Percentiles rank a stretch among this genome's conserved stretches.
These are phyloP conservation scores for Branchellion lobata DNA, from an alignment of 2,888 invertebrate species.

Conservation along the genomic window DNA sequence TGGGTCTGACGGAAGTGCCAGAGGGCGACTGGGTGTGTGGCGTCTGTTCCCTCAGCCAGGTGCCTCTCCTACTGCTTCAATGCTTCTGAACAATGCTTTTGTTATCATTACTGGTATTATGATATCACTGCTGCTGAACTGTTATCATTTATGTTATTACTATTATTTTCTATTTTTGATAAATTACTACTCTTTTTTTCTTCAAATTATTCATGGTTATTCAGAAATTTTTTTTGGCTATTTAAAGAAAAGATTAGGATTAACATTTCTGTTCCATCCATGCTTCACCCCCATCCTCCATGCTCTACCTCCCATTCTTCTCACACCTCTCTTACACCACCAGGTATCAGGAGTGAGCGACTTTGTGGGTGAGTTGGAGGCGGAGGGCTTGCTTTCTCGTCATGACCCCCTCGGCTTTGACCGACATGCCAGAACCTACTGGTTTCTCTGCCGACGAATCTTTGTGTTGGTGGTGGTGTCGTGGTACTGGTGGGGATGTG, in stretches of 20 bases:
- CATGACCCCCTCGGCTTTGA: conserved; percentile 93
- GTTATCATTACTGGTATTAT: background rate
- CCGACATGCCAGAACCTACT: conserved; percentile 92
- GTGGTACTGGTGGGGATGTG: too few relatives aligned
- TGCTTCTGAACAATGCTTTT: background rate
- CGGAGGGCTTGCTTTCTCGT: conserved; percentile 83
- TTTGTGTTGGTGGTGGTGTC: conserved; percentile 86
- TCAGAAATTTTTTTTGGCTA: too few relatives aligned
- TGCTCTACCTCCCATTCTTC: too few relatives aligned
- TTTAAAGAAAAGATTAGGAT: too few relatives aligned
- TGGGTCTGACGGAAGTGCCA: conserved; percentile 92
- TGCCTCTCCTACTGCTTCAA: conserved; percentile 52
- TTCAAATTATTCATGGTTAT: background rate
- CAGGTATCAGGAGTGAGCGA: conserved; percentile 84
- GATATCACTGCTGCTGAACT: background rate
- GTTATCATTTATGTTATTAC: background rate
- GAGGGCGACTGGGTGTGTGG: conserved; percentile 96
- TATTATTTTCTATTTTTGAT: background rate
- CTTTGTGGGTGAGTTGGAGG: conserved; percentile 85
- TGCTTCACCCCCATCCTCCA: too few relatives aligned
- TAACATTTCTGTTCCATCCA: too few relatives aligned
- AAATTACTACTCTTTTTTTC: too few relatives aligned
- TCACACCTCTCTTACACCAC: background rate
- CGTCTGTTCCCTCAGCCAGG: conserved; percentile 86
- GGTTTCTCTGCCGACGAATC: conserved; percentile 88